Conservation (phyloP, 2,888 invertebrate species). For the Sclerodermus sp. region DNA sequence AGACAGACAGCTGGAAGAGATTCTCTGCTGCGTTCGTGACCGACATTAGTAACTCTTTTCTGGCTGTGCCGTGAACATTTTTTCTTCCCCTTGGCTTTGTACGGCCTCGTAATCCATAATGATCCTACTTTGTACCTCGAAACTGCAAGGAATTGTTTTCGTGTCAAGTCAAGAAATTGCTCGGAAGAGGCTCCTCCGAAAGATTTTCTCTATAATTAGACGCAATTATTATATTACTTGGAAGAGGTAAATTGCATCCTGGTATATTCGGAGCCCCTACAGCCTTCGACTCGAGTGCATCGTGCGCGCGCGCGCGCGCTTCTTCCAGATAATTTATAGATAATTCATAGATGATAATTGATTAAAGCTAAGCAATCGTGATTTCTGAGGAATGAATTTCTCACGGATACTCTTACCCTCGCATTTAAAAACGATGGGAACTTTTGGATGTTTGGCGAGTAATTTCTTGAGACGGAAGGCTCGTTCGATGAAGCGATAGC, state of each 20-base stretch:
- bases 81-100: conserved; percentile 8
- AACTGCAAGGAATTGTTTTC: conserved; percentile 8
- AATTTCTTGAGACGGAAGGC: too few relatives aligned
- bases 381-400: too few relatives aligned
- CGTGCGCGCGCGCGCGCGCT: too few relatives aligned
- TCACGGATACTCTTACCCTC: too few relatives aligned
- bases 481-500: conserved; percentile 8
- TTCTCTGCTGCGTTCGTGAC: conserved; percentile 33
- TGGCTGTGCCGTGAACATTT: conserved; percentile 7
- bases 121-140: not conserved
- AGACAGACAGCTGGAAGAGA: conserved; percentile 28
- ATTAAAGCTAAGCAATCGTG: too few relatives aligned
- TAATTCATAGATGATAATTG: too few relatives aligned
- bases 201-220: conserved; percentile 19
- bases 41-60: conserved; percentile 35
- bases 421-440: too few relatives aligned
- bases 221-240: conserved; percentile 9
- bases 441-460: too few relatives aligned
- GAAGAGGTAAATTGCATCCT: too few relatives aligned
- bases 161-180: conserved; percentile 12
- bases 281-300: too few relatives aligned
- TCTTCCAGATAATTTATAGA: too few relatives aligned
- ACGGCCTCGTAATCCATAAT: conserved; percentile 5
- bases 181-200: conserved; percentile 9
- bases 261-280: too few relatives aligned